Evolutionary conservation across 2,113 vertebrate species (phyloP).

Genomic region (Ahaetulla prasina): DNA sequence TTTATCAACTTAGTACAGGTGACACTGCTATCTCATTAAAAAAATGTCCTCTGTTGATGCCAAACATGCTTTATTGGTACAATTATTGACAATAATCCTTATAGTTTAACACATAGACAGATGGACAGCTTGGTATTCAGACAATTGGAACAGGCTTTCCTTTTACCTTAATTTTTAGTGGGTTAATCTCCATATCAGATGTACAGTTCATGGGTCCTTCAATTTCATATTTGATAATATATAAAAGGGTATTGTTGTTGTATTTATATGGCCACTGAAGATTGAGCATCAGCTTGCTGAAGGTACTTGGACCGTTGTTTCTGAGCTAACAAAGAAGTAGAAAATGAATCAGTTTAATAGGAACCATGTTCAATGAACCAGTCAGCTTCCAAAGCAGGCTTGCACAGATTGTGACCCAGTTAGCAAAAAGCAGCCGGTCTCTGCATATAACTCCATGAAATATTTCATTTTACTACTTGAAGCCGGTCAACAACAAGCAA

Average conservation of each 20-base stretch:
- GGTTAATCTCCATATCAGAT: slow-evolving; percentile 85
- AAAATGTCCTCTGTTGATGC: background rate
- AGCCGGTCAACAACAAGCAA: background rate
- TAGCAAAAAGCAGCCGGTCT: background rate
- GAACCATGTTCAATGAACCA: background rate
- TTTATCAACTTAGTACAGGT: background rate
- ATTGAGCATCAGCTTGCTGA: slow-evolving; percentile 89
- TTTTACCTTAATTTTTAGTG: slow-evolving; percentile 83
- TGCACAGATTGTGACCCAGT: background rate
- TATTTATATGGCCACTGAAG: slow-evolving; percentile 85
- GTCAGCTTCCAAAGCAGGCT: background rate
- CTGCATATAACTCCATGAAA: background rate
- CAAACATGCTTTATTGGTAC: background rate
- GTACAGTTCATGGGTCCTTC: slow-evolving; percentile 97
- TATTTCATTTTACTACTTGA: background rate
- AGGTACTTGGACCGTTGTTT: slow-evolving; percentile 90
- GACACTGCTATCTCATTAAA: background rate
- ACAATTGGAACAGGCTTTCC: background rate
- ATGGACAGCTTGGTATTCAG: background rate
- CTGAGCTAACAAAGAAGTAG: slow-evolving; percentile 73
- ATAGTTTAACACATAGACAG: background rate
- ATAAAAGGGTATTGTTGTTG: slow-evolving; percentile 82
- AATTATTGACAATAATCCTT: background rate
- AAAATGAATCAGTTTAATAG: slow-evolving; percentile 5
- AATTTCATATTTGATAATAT: slow-evolving; percentile 81